Base-by-base conservation (phyloP, 2,797 vertebrate species). In the Chelon labrosus region DNA sequence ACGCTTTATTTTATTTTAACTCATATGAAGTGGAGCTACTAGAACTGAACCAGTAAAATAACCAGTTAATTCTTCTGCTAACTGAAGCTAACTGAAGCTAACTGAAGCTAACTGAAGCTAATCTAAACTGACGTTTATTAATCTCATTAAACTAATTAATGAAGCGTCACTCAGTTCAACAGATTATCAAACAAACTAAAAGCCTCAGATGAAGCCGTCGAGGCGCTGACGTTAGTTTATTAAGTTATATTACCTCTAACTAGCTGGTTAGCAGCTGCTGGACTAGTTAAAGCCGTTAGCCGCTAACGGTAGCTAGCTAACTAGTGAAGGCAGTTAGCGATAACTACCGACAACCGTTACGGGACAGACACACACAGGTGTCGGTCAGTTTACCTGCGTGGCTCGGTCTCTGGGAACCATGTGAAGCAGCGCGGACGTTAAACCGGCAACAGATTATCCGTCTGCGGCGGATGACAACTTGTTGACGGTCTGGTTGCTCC, bases 401-500 rank as follows among this genome's bases (percentile, higher is more conserved):
- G 17, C 56, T 46, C 35, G 27, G 19, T 53, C 12, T 52, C 38
- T 2, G 62, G 12, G 3, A 8, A 54, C 13, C 79, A 17, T 46
- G 44, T 46, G 44, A 46, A 7, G 16, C 44, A 7, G 16, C 16
- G 44, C 5, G 5, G 14, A 46, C 42, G 27, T n/a, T 22, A 22
- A 53, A 31, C 10, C n/a, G 47, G 22, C 17, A n/a, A n/a, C n/a
- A n/a, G n/a, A n/a, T n/a, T n/a, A n/a, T n/a, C n/a, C n/a, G n/a
- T n/a, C n/a, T n/a, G n/a, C n/a, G n/a, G n/a, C n/a, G n/a, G 38
- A 31, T 10, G 25, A 31, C 65, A 42, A 73, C 72, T 53, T 75
- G 79, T 86, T 79, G 73, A 75, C 70, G n/a, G 77, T 50, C 49
- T 10, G 17, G 42, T 59, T 19, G 37, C 54, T 46, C 52, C 25